Percentiles rank a stretch among this genome's conserved stretches.
These are phyloP conservation scores for Lysiphlebus fabarum DNA, from an alignment of 1,140 invertebrate genomes.

Conservation along the genomic window DNA sequence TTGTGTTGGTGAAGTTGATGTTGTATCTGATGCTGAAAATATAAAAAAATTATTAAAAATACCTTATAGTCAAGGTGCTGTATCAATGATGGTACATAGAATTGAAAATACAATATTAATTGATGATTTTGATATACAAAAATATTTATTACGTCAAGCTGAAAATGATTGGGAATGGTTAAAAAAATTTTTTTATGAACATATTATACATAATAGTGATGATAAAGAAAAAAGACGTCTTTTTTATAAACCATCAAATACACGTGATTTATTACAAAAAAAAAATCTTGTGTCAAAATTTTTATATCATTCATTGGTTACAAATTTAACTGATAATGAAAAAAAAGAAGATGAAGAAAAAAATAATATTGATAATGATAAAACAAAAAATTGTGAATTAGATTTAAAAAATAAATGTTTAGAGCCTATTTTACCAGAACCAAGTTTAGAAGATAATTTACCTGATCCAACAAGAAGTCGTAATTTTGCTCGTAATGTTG, in stretches of 20 bases:
- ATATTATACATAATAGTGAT: conserved; percentile 63
- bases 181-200: conserved; percentile 80
- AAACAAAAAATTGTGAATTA: conserved; percentile 24
- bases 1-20: conserved; percentile 86
- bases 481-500: conserved; percentile 71
- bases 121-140: conserved; percentile 92
- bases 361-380: not conserved
- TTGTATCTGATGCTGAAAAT: conserved; percentile 89
- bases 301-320: conserved; percentile 71
- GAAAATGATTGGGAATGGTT: conserved; percentile 87
- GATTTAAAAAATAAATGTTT: conserved; percentile 46
- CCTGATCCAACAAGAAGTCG: conserved; percentile 69
- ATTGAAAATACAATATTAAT: conserved; percentile 84
- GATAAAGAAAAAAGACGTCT: conserved; percentile 66
- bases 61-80: conserved; percentile 74
- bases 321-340: conserved; percentile 37
- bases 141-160: conserved; percentile 71
- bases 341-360: too few relatives aligned
- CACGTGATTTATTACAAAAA: conserved; percentile 66
- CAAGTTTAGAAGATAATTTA: conserved; percentile 67
- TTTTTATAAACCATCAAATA: conserved; percentile 63
- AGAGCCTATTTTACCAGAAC: conserved; percentile 70
- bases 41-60: conserved; percentile 90
- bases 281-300: conserved; percentile 80
- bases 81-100: conserved; percentile 90